phyloP scores from a whole-genome alignment of 1,140 invertebrate species.

The Stenopsyche tienmushanensis region DNA sequence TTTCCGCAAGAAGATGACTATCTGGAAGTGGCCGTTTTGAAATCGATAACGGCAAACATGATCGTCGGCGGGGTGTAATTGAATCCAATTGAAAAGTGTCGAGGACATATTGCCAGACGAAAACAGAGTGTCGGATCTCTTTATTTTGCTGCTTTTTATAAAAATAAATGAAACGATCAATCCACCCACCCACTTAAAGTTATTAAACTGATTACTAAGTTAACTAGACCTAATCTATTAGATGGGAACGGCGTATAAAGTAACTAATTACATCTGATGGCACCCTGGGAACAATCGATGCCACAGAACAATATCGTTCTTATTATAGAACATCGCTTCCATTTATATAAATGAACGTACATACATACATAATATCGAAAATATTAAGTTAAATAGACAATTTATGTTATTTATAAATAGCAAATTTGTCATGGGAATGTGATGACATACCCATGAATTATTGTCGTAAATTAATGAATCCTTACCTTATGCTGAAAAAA shows the following conservation, averaged over 20 bases:
- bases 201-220: constrained; percentile 31
- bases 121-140: background rate
- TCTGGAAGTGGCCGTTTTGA: background rate
- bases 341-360: no score
- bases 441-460: no score
- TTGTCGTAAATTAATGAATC: no score
- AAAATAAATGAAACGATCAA: constrained; percentile 27
- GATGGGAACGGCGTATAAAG: constrained; percentile 18
- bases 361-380: no score
- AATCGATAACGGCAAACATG: background rate
- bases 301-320: constrained; percentile 20
- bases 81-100: background rate
- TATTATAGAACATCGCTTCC: no score
- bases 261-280: constrained; percentile 30
- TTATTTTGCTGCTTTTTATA: background rate
- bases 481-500: no score
- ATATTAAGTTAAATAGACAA: background rate
- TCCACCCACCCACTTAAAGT: constrained; percentile 25
- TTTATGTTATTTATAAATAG: background rate
- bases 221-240: constrained; percentile 31
- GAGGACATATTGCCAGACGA: background rate
- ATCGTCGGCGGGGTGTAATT: background rate
- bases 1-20: background rate
- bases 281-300: constrained; percentile 31
- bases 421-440: background rate